phyloP scores from a whole-genome alignment of 1,140 invertebrate species.

The Lanistes nyassanus region DNA sequence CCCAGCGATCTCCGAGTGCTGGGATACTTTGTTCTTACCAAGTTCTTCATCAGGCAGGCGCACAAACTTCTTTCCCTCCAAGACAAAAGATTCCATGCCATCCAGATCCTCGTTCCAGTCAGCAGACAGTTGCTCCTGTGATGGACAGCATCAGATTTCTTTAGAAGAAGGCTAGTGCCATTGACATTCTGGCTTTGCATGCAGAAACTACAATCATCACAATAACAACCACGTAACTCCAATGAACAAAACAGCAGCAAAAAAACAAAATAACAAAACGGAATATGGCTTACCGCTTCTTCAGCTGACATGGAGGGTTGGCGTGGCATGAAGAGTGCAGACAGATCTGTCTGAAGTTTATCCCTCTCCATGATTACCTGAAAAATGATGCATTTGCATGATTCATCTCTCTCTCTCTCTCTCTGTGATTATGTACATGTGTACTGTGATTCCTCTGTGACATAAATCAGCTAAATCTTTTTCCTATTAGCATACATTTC shows the following conservation, averaged over 20 bases:
- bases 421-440: too few relatives aligned
- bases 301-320: conserved; percentile 86
- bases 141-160: conserved; percentile 1
- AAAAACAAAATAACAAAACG: neutral
- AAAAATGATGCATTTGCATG: conserved; percentile 12
- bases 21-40: conserved; percentile 73
- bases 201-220: too few relatives aligned
- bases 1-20: too few relatives aligned
- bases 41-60: conserved; percentile 93
- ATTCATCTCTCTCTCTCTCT: too few relatives aligned
- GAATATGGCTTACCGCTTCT: conserved; percentile 77
- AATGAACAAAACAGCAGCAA: neutral
- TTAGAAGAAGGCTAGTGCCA: neutral
- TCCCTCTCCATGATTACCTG: conserved; percentile 69
- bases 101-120: conserved; percentile 69
- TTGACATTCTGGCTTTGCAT: neutral
- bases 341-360: conserved; percentile 84
- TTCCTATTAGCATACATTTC: too few relatives aligned
- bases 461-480: too few relatives aligned
- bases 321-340: conserved; percentile 93
- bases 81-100: conserved; percentile 95
- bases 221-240: too few relatives aligned
- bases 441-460: too few relatives aligned
- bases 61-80: conserved; percentile 97
- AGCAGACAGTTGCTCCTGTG: conserved; percentile 80